phyloP scores from a whole-genome alignment of 2,113 vertebrate species.

The Campylomormyrus numenius region DNA sequence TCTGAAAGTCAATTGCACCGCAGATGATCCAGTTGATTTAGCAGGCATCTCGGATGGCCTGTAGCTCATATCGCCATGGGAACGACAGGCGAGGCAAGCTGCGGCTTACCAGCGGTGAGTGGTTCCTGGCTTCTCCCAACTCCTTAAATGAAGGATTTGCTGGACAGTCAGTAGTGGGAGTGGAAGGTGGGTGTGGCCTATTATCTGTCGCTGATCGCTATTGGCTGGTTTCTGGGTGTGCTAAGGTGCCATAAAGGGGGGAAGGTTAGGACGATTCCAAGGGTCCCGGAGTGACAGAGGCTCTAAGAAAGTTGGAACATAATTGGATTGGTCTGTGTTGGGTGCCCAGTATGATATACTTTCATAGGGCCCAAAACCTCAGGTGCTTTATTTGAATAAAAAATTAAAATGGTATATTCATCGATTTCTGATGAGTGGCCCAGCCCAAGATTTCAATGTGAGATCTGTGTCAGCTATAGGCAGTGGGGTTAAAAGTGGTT shows the following conservation, averaged over 20 bases:
- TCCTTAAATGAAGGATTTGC: neutral
- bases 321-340: neutral
- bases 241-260: neutral
- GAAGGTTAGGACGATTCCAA: neutral
- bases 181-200: neutral
- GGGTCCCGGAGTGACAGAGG: neutral
- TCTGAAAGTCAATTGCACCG: neutral
- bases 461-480: neutral
- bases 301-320: neutral
- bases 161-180: neutral
- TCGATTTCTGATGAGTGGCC: neutral
- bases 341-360: neutral
- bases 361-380: neutral
- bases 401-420: neutral
- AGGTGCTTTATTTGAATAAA: neutral
- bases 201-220: neutral
- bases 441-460: neutral
- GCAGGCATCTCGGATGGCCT: neutral
- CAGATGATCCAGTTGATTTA: neutral
- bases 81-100: neutral
- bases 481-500: neutral
- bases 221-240: neutral
- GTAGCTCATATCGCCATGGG: neutral
- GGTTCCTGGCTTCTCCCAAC: neutral
- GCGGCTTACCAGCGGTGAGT: neutral